phyloP scores from a whole-genome alignment of 1,140 invertebrate species.

The Brachionus koreanus region DNA sequence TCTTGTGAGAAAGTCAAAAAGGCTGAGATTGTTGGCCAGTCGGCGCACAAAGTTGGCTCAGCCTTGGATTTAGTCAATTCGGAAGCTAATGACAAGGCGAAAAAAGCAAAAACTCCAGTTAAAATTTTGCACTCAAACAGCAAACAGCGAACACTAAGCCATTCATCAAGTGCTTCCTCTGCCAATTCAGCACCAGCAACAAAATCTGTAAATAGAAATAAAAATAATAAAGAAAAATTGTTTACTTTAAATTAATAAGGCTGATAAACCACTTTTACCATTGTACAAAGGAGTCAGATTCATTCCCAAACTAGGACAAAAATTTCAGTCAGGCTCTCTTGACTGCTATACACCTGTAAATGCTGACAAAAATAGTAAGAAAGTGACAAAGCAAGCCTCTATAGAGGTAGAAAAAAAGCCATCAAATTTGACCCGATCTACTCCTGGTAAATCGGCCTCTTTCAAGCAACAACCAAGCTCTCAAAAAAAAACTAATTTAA shows the following conservation, averaged over 20 bases:
- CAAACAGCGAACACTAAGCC: neutral
- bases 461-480: slow-evolving; percentile 1
- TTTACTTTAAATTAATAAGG: neutral
- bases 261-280: slow-evolving; percentile 10
- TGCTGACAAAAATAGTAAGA: neutral
- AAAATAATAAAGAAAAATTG: neutral
- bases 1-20: neutral
- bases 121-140: neutral
- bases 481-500: slow-evolving; percentile 14
- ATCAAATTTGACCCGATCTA: neutral
- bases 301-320: slow-evolving; percentile 27
- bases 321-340: neutral
- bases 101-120: neutral
- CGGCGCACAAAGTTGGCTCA: neutral
- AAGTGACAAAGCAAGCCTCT: neutral
- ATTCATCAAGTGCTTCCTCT: neutral
- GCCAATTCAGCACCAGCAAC: neutral
- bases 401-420: neutral
- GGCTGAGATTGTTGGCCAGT: neutral
- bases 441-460: slow-evolving; percentile 25
- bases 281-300: slow-evolving; percentile 30
- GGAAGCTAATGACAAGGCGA: neutral
- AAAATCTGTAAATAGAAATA: neutral
- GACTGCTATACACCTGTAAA: neutral
- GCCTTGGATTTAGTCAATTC: slow-evolving; percentile 22